Base-by-base conservation (phyloP, 2,113 vertebrate species). In the Poeciliopsis occidentalis region DNA sequence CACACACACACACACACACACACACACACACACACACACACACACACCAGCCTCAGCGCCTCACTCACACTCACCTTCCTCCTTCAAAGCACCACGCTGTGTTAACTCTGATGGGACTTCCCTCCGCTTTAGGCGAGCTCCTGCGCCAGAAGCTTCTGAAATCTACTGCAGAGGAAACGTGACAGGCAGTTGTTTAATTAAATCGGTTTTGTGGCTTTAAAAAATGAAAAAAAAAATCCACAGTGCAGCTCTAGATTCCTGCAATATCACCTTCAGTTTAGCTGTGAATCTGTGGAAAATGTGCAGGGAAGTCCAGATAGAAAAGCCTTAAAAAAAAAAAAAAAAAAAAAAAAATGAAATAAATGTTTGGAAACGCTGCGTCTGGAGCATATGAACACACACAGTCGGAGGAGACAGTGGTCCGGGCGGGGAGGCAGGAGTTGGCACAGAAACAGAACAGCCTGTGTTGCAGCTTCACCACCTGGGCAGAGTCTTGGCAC, bases 401-500 rank as follows among this genome's bases (percentile, higher is more conserved):
- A 83, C 64, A 84, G 71, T 67, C 67, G 78, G 72, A 72, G 69
- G 71, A 84, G 81, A 85, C 82, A 81, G 83, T 77, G 82, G 84
- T 80, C 81, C 64, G 78, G 72, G 67, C 75, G 54, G 44, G 3
- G 51, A 73, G 54, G 64, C 76, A 75, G 80, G 77, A 86, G 67
- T 84, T 94, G 94, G 92, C 92, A 91, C 70, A 76, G 84, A 90
- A 93, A 94, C 93, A 94, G 88, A 89, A 82, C 85, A 88, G 88
- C 79, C 92, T 92, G 90, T 93, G 92, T 92, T 91, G 90, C 81
- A 86, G 82, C 90, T 91, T 90, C 71, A 88, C 92, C 94, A 93
- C 93, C 94, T 93, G 91, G 92, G 89, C 87, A 89, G 90, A 86
- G 68, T 89, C 83, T 89, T 94, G 94, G 94, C 91, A 90, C 83